Evolutionary conservation across 2,888 invertebrate species (phyloP).

Genomic region (Girardia tigrina): DNA sequence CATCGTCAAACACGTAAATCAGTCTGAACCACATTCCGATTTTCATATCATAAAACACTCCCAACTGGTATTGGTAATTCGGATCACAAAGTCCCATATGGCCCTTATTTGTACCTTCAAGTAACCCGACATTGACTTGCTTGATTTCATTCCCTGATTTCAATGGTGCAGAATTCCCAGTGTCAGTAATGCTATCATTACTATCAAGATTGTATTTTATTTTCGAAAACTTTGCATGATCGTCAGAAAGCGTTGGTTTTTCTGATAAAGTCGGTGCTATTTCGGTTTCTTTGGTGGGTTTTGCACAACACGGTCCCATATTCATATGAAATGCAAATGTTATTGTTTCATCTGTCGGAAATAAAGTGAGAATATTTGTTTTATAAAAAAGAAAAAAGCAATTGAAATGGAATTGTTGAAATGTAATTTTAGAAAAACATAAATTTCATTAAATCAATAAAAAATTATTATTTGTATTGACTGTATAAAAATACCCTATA

Average conservation of each 20-base stretch:
- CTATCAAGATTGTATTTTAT: neutral
- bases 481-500: no score
- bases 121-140: neutral
- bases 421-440: no score
- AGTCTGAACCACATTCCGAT: neutral
- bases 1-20: neutral
- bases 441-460: no score
- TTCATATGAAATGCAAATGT: no score
- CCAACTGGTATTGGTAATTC: neutral
- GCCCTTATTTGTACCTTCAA: neutral
- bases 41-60: neutral
- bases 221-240: neutral
- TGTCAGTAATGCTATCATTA: neutral
- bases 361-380: no score
- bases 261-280: neutral
- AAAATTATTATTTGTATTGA: no score
- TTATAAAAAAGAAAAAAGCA: no score
- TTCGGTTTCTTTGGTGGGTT: neutral
- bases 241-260: neutral
- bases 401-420: no score
- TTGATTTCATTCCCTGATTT: neutral
- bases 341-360: no score
- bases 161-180: neutral
- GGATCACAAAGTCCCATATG: no score
- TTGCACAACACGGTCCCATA: slow-evolving; percentile 1